These are phyloP conservation scores for Porites lutea DNA, from an alignment of 64 coral and sea anemone species.

Conservation along the genomic window DNA sequence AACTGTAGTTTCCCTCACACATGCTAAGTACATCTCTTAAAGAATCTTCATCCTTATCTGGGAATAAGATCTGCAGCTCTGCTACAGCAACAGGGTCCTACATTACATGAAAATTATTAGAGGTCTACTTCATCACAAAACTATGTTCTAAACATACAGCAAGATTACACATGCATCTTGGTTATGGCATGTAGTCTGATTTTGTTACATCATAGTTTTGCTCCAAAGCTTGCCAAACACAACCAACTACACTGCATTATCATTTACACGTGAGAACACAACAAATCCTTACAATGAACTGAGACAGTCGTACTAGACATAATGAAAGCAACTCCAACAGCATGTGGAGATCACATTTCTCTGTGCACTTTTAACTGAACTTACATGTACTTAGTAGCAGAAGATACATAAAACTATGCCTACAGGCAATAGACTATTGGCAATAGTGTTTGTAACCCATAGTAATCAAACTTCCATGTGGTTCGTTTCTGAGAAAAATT, in stretches of 20 bases:
- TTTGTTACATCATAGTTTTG: constrained; percentile 10
- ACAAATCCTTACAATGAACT: constrained; percentile 14
- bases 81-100: constrained; percentile 4
- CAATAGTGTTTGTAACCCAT: neutral
- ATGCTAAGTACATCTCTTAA: constrained; percentile 6
- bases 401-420: neutral
- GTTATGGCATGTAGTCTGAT: constrained; percentile 5
- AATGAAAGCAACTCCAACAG: constrained; percentile 13
- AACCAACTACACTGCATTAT: constrained; percentile 6
- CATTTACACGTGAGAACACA: constrained; percentile 10
- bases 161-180: constrained; percentile 5
- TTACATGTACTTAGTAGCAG: neutral
- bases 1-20: constrained; percentile 13
- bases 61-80: constrained; percentile 10
- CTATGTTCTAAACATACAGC: constrained; percentile 6
- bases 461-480: constrained; percentile 10
- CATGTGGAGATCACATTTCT: constrained; percentile 9
- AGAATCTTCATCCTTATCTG: constrained; percentile 17
- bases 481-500: neutral
- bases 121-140: constrained; percentile 19
- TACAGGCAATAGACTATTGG: constrained; percentile 1
- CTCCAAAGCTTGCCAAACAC: constrained; percentile 4
- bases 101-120: neutral
- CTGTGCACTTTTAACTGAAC: constrained; percentile 4
- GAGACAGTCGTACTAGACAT: neutral